These are phyloP conservation scores for Dasyornis broadbenti DNA, from an alignment of 2,113 vertebrate species.

Conservation along the genomic window DNA sequence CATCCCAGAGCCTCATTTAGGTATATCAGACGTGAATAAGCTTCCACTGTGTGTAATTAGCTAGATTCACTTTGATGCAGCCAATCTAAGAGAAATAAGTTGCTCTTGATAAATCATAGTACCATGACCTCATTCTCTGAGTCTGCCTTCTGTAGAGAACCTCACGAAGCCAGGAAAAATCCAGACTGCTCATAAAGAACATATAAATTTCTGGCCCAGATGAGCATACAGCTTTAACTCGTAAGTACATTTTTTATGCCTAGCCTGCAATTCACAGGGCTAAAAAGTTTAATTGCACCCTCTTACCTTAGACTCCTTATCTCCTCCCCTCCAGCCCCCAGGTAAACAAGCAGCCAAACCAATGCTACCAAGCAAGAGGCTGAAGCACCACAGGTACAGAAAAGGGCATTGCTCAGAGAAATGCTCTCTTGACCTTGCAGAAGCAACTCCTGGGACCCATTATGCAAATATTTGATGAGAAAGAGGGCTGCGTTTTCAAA, in stretches of 20 bases:
- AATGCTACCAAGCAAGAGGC: neutral
- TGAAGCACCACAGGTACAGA: neutral
- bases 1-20: neutral
- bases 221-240: neutral
- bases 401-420: neutral
- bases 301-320: neutral
- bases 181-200: neutral
- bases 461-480: conserved; percentile 2
- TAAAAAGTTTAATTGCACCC: neutral
- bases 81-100: neutral
- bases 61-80: neutral
- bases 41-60: neutral
- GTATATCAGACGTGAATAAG: neutral
- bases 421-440: neutral
- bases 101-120: neutral
- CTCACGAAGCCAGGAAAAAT: neutral
- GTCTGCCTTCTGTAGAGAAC: neutral
- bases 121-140: neutral
- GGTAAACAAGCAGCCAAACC: neutral
- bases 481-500: neutral
- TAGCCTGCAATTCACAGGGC: neutral
- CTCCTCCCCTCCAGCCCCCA: neutral
- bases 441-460: neutral
- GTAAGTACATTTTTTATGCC: neutral
- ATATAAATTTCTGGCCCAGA: neutral